Base-by-base conservation (phyloP, 1,140 invertebrate species). In the Caenorhabditis latens region DNA sequence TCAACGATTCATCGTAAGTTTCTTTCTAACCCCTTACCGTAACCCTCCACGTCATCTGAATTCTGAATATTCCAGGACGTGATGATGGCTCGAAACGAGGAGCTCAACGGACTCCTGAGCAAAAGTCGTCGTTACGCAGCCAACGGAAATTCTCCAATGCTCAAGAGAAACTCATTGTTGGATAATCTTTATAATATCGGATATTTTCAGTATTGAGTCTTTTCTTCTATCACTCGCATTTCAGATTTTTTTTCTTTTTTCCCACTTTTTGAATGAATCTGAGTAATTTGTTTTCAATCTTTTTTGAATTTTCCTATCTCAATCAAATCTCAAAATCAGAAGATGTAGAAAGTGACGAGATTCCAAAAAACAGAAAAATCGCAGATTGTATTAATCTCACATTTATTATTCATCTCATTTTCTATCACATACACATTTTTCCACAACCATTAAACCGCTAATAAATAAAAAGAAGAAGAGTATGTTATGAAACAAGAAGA, bases 171-270 rank as follows among this genome's bases (percentile, higher is more conserved):
- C 19, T 58, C 67, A 9, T 43, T 79, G 48, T 40, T 86, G 40
- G 58, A 79, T 63, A 79, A 79, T 82, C 67, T 79, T 16, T 79
- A 79, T 48, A 86, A 79, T 65, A 86, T 86, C 32, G 85, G 85
- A 16, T 85, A 71, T 53, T 79, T 57, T 53, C 67, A 86, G 14
- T 71, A 53, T 58, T 71, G 71, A 86, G 9, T 32, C 11, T 2
- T 61, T 50, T 14, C 16, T 63, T 53, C 16, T 46, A 5, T 13
- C 83, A 58, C 53, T 40, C 43, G 32, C 1, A 32, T 32, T 32
- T 32, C 32, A 32, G 32, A 32, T 32, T 32, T 40, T 57, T 63
- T 9, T 21, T 6, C 21, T 61, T 43, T 14, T 55, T 21, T 21
- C n/a, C 8, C 32, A 42, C 2, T 42, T 61, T 16, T 46, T 71